Evolutionary conservation across 2,888 invertebrate species (phyloP).

Genomic region (Hylaea fasciaria): DNA sequence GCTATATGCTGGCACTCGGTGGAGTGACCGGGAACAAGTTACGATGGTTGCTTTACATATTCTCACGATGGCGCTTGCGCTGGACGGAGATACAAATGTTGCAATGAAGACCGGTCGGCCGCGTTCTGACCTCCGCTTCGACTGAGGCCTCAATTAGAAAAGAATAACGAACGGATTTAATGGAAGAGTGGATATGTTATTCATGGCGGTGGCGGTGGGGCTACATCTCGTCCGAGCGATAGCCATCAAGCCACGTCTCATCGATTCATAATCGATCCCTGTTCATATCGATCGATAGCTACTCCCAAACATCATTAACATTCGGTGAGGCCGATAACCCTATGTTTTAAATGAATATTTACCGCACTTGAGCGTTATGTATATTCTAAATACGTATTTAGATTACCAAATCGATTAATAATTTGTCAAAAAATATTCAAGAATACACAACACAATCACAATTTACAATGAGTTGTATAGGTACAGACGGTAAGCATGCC

Average conservation of each 20-base stretch:
- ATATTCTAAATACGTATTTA: constrained; percentile 8
- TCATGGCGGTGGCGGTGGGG: constrained; percentile 48
- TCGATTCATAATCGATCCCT: constrained; percentile 57
- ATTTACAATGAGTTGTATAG: no score
- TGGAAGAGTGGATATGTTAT: constrained; percentile 57
- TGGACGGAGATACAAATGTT: constrained; percentile 70
- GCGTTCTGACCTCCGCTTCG: constrained; percentile 58
- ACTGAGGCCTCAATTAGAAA: constrained; percentile 61
- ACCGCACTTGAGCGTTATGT: constrained; percentile 14
- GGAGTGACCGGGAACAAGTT: constrained; percentile 50
- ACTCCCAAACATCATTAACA: constrained; percentile 57
- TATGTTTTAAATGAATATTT: constrained; percentile 36
- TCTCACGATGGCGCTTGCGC: constrained; percentile 81
- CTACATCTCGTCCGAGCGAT: constrained; percentile 42
- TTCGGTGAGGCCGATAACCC: constrained; percentile 55
- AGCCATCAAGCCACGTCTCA: constrained; percentile 53
- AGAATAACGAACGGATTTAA: constrained; percentile 61
- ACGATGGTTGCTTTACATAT: constrained; percentile 59
- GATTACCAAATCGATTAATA: constrained; percentile 10
- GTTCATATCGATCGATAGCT: constrained; percentile 53
- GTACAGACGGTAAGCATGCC: no score
- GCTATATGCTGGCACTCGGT: constrained; percentile 38
- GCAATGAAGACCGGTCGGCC: constrained; percentile 74
- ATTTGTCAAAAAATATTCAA: no score
- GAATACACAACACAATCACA: no score